Conservation (phyloP, 2,888 invertebrate genomes). For the Dorcus parallelipipedus region DNA sequence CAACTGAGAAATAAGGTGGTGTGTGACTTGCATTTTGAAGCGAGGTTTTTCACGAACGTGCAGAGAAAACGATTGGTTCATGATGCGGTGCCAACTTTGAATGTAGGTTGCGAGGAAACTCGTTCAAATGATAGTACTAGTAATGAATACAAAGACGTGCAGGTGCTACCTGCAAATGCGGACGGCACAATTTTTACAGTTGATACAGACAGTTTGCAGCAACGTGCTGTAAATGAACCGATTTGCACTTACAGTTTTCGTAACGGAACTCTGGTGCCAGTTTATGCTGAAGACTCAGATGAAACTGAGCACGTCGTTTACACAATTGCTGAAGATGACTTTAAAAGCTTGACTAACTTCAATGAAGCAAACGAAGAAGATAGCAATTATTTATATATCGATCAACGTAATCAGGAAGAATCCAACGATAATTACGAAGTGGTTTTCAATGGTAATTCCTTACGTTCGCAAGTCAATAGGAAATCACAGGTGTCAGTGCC, state of each 20-base stretch:
- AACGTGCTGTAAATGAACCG: slow-evolving; percentile 26
- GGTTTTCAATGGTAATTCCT: slow-evolving; percentile 15
- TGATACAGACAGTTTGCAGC: slow-evolving; percentile 38
- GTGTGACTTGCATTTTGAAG: slow-evolving; percentile 59
- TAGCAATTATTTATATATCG: slow-evolving; percentile 10
- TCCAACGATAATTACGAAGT: slow-evolving; percentile 14
- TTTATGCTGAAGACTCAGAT: slow-evolving; percentile 16
- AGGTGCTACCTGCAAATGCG: slow-evolving; percentile 39
- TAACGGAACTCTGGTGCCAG: slow-evolving; percentile 38
- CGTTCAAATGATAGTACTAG: slow-evolving; percentile 4
- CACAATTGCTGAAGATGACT: slow-evolving; percentile 12
- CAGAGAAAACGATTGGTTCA: slow-evolving; percentile 56
- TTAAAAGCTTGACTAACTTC: slow-evolving; percentile 9
- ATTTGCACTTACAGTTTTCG: slow-evolving; percentile 37
- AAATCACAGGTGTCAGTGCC: background rate
- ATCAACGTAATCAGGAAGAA: slow-evolving; percentile 5
- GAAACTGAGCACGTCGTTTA: slow-evolving; percentile 14
- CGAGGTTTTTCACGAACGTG: slow-evolving; percentile 54
- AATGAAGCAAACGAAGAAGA: background rate
- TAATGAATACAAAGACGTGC: slow-evolving; percentile 27
- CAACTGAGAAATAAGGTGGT: slow-evolving; percentile 60
- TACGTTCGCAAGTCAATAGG: slow-evolving; percentile 1
- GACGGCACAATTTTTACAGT: slow-evolving; percentile 42
- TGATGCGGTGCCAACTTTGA: slow-evolving; percentile 56
- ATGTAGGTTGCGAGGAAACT: slow-evolving; percentile 32